Evolutionary conservation across 2,797 vertebrate genomes (phyloP), one percentile per base, ranked within the genome.

Genomic region (Danio albolineatus): DNA sequence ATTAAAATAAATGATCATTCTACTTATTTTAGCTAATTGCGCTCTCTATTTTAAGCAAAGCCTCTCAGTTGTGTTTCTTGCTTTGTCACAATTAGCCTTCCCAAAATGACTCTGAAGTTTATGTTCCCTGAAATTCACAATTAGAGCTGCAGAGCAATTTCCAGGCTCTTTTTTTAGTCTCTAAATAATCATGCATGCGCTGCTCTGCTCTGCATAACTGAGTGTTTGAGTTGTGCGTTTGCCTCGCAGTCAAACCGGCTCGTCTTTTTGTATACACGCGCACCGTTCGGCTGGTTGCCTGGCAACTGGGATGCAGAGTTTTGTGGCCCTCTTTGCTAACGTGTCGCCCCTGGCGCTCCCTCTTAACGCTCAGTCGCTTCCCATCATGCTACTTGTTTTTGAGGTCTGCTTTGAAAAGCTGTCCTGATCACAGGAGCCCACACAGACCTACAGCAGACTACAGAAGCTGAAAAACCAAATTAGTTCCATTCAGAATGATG

Each of bases 291-390:
- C 38, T 14, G 75, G 86, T 86, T 83, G 74, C 86, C 80, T 88
- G 81, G 84, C 57, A 87, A 87, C 87, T 59, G 48, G 41, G 60
- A 83, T 54, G 73, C 73, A 53, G 56, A 73, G 75, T 54, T 80
- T 73, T 73, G 61, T 80, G 86, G 82, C 81, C 82, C 86, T 81
- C 46, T 78, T 86, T 84, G 82, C 80, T 75, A 82, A 84, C 74
- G 64, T 86, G 85, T 84, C 74, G 80, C 82, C 80, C 74, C 71
- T 65, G 74, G 85, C 85, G 36, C 76, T 82, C 65, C 76, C 41
- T 86, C 85, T 86, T 89, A 85, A 82, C 59, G 78, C 85, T 85
- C 79, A 80, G 81, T 90, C 84, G 78, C 86, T 84, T 87, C 86
- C 83, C 81, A 88, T 90, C 88, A 87, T 80, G 83, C 78, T 86